phyloP scores from a whole-genome alignment of 2,113 vertebrate genomes.

The Catharus bicknelli region DNA sequence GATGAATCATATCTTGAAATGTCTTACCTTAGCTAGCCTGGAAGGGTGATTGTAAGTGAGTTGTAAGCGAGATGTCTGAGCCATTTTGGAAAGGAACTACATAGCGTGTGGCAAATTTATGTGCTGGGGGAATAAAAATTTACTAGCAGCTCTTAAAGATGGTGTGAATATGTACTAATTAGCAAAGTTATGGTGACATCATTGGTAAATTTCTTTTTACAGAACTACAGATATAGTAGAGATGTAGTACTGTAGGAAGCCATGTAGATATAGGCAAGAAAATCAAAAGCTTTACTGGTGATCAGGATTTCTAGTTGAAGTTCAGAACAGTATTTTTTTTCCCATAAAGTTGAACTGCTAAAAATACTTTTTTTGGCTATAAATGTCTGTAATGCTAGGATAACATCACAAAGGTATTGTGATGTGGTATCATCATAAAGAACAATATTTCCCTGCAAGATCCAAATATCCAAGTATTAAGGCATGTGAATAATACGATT shows the following conservation, averaged over 20 bases:
- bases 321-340: not conserved
- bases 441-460: not conserved
- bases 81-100: conserved; percentile 31
- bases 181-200: not conserved
- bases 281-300: not conserved
- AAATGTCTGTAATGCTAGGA: not conserved
- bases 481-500: not conserved
- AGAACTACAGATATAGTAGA: not conserved
- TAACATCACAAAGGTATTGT: not conserved
- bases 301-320: not conserved
- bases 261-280: not conserved
- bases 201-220: conserved; percentile 1
- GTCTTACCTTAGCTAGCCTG: conserved; percentile 44
- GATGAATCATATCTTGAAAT: conserved; percentile 54
- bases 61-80: not conserved
- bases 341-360: not conserved
- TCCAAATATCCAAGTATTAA: not conserved
- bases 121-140: conserved; percentile 37
- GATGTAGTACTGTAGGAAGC: not conserved
- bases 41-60: conserved; percentile 8
- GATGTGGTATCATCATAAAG: not conserved
- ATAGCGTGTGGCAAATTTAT: conserved; percentile 12
- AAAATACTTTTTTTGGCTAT: not conserved
- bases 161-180: conserved; percentile 18
- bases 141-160: conserved; percentile 29